Evolutionary conservation across 2,113 vertebrate genomes (phyloP), one percentile per base, ranked within the genome.

Genomic region (Trichechus manatus): DNA sequence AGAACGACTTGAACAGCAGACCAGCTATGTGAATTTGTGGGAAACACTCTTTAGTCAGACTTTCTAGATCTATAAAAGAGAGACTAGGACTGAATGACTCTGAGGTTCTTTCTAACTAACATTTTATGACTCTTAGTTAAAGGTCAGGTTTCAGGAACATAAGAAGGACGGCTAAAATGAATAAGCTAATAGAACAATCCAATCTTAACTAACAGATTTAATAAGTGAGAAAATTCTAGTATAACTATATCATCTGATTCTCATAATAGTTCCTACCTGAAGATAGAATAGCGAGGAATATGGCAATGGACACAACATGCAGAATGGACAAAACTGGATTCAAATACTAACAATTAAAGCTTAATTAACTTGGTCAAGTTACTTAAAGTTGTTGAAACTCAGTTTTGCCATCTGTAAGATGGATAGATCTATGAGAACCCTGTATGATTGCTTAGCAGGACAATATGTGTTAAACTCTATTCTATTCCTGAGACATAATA

Each of bases 191-290:
- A 13, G 77, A 64, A 64, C 50, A 53, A 75, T 29, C 82, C 14
- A 83, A 61, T 66, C 33, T 53, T 9, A 89, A 59, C 0, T n/a
- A 78, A 68, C 23, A 88, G 8, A 22, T n/a, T 91, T 17, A 63
- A 5, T 86, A 80, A 74, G 25, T 93, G 31, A 93, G 19, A 85
- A 94, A 87, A 56, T 47, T 93, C 33, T 78, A 61, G 0, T 5
- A 75, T 31, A 27, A 70, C 33, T 50, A 8, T 0, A 78, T 42
- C 39, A 31, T 31, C 31, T 91, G 84, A 0, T 61, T 91, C 4
- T 75, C n/a, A 74, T 59, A 93, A 50, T 63, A 44, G 25, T 77
- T 53, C 31, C n/a, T 87, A 10, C 22, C 68, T 64, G 2, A n/a
- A 63, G 33, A 33, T 23, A 47, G 1, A 42, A 9, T 29, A 86